These are phyloP conservation scores for Camelus bactrianus DNA, from an alignment of 2,113 vertebrate species.

Conservation along the genomic window DNA sequence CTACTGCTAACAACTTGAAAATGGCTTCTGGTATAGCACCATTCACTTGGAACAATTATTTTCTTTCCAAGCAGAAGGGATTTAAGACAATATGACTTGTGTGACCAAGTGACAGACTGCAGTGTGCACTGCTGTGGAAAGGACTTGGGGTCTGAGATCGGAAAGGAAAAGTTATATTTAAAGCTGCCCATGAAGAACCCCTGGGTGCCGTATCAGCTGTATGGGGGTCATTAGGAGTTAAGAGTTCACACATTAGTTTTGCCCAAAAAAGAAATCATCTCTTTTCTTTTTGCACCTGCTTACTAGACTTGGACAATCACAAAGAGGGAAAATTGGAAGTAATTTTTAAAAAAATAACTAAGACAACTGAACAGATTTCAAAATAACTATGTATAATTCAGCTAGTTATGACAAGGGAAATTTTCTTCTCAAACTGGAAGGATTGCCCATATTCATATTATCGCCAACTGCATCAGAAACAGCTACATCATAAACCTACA, in stretches of 20 bases:
- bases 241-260: background rate
- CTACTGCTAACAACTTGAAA: background rate
- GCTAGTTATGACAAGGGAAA: background rate
- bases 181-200: background rate
- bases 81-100: background rate
- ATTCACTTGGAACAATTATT: background rate
- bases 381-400: background rate
- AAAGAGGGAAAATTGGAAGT: background rate
- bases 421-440: background rate
- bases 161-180: background rate
- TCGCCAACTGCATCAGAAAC: background rate
- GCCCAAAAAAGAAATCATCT: background rate
- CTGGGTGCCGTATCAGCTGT: background rate
- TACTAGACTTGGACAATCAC: background rate
- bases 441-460: background rate
- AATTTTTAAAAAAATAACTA: background rate
- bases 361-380: background rate
- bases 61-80: background rate
- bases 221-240: background rate
- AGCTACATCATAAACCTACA: background rate
- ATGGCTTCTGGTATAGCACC: background rate
- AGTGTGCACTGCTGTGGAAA: background rate
- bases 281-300: background rate
- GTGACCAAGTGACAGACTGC: background rate
- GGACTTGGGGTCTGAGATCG: background rate